Evolutionary conservation across 2,888 invertebrate genomes (phyloP).

Genomic region (Helleia helle): DNA sequence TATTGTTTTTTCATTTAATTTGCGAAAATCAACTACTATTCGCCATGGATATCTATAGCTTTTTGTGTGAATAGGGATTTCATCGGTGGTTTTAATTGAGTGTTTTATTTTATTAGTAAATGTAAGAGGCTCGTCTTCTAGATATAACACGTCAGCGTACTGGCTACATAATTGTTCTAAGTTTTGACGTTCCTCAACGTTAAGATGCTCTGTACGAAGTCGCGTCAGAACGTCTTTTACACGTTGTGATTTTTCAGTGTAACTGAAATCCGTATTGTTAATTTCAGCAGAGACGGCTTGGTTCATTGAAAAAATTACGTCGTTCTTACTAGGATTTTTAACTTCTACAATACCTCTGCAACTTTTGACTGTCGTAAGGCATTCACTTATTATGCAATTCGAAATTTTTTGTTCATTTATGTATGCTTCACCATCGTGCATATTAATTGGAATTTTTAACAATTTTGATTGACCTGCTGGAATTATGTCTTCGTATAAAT

Average conservation of each 20-base stretch:
- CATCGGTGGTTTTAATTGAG: constrained; percentile 7
- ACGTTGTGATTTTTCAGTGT: not conserved
- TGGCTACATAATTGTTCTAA: constrained; percentile 2
- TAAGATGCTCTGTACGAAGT: not conserved
- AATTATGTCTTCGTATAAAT: constrained; percentile 1
- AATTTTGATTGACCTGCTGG: not conserved
- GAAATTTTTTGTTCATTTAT: not conserved
- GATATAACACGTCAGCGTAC: constrained; percentile 13
- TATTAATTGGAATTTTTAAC: not conserved
- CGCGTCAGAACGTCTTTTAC: not conserved
- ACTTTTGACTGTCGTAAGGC: not conserved
- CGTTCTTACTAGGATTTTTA: not conserved
- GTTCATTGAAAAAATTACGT: not conserved
- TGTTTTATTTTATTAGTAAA: constrained; percentile 11
- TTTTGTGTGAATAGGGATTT: constrained; percentile 11
- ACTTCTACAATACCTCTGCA: not conserved
- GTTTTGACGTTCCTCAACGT: not conserved
- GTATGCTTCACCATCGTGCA: not conserved
- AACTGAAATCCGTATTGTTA: not conserved
- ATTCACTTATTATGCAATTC: not conserved
- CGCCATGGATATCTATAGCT: constrained; percentile 16
- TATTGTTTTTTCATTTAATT: constrained; percentile 21
- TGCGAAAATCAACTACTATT: constrained; percentile 23
- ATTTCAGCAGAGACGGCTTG: not conserved
- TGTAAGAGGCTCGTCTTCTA: constrained; percentile 12